Evolutionary conservation across 2,888 invertebrate genomes (phyloP), one percentile per base, ranked within the genome.

Genomic region (Cyclophora albipunctata): DNA sequence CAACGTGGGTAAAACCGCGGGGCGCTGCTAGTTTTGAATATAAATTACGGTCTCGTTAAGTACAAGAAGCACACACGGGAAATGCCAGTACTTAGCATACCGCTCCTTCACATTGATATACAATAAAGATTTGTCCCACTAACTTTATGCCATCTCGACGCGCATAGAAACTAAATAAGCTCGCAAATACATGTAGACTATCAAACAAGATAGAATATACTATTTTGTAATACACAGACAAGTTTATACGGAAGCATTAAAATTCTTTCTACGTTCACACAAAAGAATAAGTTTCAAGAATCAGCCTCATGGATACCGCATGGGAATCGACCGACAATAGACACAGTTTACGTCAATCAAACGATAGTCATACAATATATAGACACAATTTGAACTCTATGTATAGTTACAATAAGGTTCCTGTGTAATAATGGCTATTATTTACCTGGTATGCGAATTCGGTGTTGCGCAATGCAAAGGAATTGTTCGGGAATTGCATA

Each of bases 271-370:
- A 67, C 80, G 79, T 82, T 74, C 78, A 73, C 74, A 84, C 83
- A 85, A 86, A 87, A 84, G 84, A 83, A 83, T 80, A 85, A 81
- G 78, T 85, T 86, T 86, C 82, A 75, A 84, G 86, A 85, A 86
- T 69, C 76, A 67, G 70, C 64, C 67, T 73, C 75, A 73, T 73
- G 76, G 73, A 73, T 70, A 62, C 75, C 75, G 78, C 81, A 83
- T 84, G 84, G 71, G 84, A 84, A 83, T 81, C 63, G 64, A 61
- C 66, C 71, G 66, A 85, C 84, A 85, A 85, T 84, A 67, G 78
- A 61, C 58, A 62, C 51, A 62, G 73, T 68, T 64, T 64, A 65
- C 69, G 73, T 67, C 73, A 63, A 60, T 61, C 57, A 57, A 52
- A 61, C 61, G 61, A 48, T 53, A 46, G 49, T 50, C 48, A 47